phyloP scores from a whole-genome alignment of 2,797 vertebrate genomes.

The Enteromius treurensis region DNA sequence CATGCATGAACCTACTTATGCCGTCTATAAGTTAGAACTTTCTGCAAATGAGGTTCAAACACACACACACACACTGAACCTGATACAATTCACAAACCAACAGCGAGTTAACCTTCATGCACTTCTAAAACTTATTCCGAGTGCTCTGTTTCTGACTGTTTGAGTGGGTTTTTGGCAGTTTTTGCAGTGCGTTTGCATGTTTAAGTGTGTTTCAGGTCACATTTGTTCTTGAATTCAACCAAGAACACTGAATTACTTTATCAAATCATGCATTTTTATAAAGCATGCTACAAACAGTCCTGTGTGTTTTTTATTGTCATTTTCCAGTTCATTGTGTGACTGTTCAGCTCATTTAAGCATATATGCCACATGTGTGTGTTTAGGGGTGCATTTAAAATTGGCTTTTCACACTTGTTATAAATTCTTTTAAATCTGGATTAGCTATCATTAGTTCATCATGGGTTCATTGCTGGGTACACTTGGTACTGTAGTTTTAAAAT shows the following conservation, averaged over 20 bases:
- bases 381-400: not conserved
- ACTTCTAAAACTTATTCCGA: not conserved
- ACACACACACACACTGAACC: not conserved
- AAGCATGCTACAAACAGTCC: not conserved
- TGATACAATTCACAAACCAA: not conserved
- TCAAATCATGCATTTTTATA: not conserved
- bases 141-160: not conserved
- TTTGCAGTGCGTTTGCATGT: conserved; percentile 1
- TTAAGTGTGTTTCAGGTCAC: not conserved
- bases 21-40: not conserved
- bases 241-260: not conserved
- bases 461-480: not conserved
- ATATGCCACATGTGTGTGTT: conserved; percentile 17
- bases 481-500: not conserved
- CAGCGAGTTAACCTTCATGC: not conserved
- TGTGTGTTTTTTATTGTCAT: conserved; percentile 26
- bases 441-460: not conserved
- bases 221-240: not conserved
- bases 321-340: conserved; percentile 23
- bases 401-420: not conserved
- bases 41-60: not conserved
- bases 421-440: not conserved
- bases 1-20: conserved; percentile 1
- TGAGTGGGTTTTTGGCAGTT: not conserved
- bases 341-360: not conserved